phyloP scores from a whole-genome alignment of 2,888 invertebrate genomes.

The Thyatira batis region DNA sequence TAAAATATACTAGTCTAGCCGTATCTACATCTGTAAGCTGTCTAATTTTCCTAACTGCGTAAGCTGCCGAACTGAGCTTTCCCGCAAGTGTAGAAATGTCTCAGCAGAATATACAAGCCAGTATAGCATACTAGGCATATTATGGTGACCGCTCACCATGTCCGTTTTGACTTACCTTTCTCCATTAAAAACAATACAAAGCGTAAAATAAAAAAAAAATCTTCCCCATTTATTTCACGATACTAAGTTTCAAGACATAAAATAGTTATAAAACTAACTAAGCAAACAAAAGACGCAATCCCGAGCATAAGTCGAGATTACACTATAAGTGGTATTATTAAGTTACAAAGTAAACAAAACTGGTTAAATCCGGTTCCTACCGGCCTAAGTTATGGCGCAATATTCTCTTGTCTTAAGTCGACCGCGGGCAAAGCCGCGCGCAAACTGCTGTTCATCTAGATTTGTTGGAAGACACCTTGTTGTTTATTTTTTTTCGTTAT shows the following conservation, averaged over 20 bases:
- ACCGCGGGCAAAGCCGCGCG: conserved; percentile 2
- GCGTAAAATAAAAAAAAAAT: no score
- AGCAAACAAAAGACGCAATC: conserved; percentile 9
- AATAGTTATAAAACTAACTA: background rate
- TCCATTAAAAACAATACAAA: no score
- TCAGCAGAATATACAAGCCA: no score
- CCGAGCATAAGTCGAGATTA: conserved; percentile 27
- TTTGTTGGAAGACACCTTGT: background rate
- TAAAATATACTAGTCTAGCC: no score
- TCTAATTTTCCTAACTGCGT: no score
- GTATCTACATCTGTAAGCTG: no score
- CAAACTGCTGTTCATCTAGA: background rate
- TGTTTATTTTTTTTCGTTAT: background rate
- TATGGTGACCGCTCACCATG: no score
- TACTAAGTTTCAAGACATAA: background rate
- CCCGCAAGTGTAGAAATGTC: no score
- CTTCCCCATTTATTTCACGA: no score
- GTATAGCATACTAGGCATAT: no score
- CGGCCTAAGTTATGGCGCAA: conserved; percentile 6
- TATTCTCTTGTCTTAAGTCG: conserved; percentile 6
- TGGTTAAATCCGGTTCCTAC: conserved; percentile 28
- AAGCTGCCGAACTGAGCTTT: no score
- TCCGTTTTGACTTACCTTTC: no score
- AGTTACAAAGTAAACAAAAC: conserved; percentile 23
- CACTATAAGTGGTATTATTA: conserved; percentile 39